Evolutionary conservation across 2,113 vertebrate species (phyloP).

Genomic region (Thermophis baileyi): DNA sequence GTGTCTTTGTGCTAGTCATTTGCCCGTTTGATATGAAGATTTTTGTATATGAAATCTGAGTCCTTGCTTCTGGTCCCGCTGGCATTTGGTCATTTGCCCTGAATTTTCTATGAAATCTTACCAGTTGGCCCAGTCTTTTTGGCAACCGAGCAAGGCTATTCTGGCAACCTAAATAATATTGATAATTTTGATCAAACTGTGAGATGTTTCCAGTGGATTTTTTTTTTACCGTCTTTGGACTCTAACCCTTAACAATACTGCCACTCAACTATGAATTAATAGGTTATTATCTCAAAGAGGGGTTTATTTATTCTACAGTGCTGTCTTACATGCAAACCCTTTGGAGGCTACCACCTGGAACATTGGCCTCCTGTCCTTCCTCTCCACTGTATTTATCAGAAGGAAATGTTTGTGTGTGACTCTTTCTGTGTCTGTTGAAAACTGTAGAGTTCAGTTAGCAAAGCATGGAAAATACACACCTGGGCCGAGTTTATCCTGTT

Average conservation of each 20-base stretch:
- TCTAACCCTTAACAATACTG: neutral
- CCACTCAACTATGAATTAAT: neutral
- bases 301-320: neutral
- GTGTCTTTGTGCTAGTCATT: neutral
- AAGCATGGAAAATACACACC: neutral
- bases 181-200: neutral
- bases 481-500: neutral
- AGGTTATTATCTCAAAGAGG: neutral
- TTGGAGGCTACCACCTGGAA: neutral
- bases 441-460: neutral
- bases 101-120: neutral
- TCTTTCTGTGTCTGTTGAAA: neutral
- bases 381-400: neutral
- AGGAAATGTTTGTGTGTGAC: neutral
- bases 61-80: neutral
- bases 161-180: neutral
- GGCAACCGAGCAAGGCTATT: neutral
- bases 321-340: neutral
- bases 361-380: neutral
- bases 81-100: neutral
- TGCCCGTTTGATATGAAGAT: neutral
- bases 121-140: neutral
- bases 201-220: neutral
- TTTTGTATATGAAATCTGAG: neutral
- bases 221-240: neutral